phyloP scores from a whole-genome alignment of 1,140 invertebrate genomes.

The Drosophila arawakana region DNA sequence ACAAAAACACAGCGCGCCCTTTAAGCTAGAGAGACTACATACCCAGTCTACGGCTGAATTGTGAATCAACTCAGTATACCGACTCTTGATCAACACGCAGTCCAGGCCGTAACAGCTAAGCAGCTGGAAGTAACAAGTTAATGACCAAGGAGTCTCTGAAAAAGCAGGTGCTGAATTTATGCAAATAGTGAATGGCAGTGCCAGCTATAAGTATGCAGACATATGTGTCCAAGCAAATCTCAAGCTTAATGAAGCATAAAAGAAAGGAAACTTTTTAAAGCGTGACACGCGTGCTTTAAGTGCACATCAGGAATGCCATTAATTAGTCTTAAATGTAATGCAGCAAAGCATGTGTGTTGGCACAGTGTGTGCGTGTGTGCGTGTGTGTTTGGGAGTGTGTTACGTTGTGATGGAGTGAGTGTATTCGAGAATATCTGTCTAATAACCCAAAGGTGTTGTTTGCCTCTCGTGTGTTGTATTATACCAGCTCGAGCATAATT shows the following conservation, averaged over 20 bases:
- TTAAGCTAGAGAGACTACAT: not conserved
- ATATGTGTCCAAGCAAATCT: slow-evolving; percentile 9
- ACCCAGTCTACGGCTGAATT: not conserved
- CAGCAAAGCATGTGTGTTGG: not conserved
- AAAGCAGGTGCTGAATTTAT: slow-evolving; percentile 8
- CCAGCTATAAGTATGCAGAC: not conserved
- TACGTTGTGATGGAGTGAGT: not conserved
- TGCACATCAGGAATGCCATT: slow-evolving; percentile 57
- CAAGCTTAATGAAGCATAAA: slow-evolving; percentile 1
- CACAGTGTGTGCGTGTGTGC: not conserved
- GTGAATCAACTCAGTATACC: no score
- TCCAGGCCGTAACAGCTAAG: no score
- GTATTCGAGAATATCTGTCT: slow-evolving; percentile 52
- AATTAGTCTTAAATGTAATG: slow-evolving; percentile 58
- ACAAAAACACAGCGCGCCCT: not conserved
- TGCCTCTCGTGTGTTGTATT: slow-evolving; percentile 41
- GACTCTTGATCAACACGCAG: no score
- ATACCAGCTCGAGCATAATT: slow-evolving; percentile 73
- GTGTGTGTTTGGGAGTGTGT: slow-evolving; percentile 3
- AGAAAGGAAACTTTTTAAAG: slow-evolving; percentile 44
- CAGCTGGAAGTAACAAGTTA: no score
- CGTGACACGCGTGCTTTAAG: slow-evolving; percentile 35
- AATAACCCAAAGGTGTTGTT: slow-evolving; percentile 62
- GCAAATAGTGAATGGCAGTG: slow-evolving; percentile 20
- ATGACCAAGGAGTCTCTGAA: not conserved